These are phyloP conservation scores for Meriones unguiculatus DNA, from an alignment of 2,113 vertebrate species.

Conservation along the genomic window DNA sequence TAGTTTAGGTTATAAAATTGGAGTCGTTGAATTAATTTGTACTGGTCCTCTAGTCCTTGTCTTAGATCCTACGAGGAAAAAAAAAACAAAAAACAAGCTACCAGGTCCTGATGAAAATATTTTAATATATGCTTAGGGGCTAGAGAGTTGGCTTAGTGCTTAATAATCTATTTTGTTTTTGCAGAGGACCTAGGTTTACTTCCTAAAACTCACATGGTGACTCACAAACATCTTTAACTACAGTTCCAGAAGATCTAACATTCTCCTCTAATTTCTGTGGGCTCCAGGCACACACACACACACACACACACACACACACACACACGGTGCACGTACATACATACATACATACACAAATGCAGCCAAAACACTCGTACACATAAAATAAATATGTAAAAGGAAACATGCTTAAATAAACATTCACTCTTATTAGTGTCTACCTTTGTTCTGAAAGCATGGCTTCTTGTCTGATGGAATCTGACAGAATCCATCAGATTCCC, in stretches of 20 bases:
- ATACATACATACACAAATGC: background rate
- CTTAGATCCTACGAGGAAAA: background rate
- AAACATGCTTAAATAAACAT: background rate
- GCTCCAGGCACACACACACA: too few relatives aligned
- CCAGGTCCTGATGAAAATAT: background rate
- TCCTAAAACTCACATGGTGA: background rate
- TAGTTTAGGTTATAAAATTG: constrained; percentile 44
- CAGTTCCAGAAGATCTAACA: background rate
- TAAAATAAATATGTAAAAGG: background rate
- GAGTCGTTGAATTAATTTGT: background rate
- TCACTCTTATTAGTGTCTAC: background rate
- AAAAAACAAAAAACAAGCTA: background rate
- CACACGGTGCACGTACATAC: background rate
- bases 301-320: background rate
- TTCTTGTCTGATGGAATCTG: too few relatives aligned
- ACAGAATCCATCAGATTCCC: background rate
- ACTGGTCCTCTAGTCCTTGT: background rate
- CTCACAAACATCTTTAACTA: background rate
- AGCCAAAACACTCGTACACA: background rate
- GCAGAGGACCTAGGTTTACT: background rate
- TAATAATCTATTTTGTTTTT: background rate
- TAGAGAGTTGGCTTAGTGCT: background rate
- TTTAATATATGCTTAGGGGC: background rate
- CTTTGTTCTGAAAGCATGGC: background rate
- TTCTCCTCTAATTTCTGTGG: background rate